phyloP scores from a whole-genome alignment of 1,140 invertebrate genomes.

The Cotesia typhae region DNA sequence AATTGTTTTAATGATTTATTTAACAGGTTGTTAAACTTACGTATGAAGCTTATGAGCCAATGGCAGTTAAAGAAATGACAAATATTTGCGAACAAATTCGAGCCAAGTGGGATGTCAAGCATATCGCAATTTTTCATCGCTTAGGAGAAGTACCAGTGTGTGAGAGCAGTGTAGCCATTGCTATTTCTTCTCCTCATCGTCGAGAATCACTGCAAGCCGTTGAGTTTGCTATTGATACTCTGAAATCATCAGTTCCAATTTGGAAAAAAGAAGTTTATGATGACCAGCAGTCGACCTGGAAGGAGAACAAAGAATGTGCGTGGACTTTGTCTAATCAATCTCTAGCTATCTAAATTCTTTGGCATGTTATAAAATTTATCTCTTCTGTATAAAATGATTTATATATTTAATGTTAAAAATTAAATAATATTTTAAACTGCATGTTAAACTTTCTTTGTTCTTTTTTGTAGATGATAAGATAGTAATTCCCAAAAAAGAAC shows the following conservation, averaged over 20 bases:
- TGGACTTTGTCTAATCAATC: constrained; percentile 68
- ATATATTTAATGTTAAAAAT: background rate
- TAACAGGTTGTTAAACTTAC: constrained; percentile 79
- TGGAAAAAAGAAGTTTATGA: constrained; percentile 97
- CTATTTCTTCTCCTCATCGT: constrained; percentile 87
- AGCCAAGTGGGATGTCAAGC: constrained; percentile 76
- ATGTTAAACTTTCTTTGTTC: background rate
- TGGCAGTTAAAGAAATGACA: constrained; percentile 87
- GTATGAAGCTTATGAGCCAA: constrained; percentile 93
- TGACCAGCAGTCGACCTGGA: constrained; percentile 72
- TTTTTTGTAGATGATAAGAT: constrained; percentile 12
- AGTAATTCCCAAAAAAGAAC: constrained; percentile 12
- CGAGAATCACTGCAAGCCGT: constrained; percentile 84
- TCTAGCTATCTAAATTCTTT: constrained; percentile 33
- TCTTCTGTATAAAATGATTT: constrained; percentile 19
- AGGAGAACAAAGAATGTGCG: constrained; percentile 81
- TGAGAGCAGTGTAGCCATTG: constrained; percentile 91
- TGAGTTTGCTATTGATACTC: constrained; percentile 81
- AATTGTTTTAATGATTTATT: constrained; percentile 40
- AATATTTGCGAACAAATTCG: constrained; percentile 80
- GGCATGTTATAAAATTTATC: constrained; percentile 19
- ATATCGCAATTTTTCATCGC: constrained; percentile 85
- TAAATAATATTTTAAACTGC: background rate
- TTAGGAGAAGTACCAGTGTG: constrained; percentile 85
- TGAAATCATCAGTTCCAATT: constrained; percentile 90